Evolutionary conservation across 2,888 invertebrate genomes (phyloP).

Genomic region (Crioceris asparagi): DNA sequence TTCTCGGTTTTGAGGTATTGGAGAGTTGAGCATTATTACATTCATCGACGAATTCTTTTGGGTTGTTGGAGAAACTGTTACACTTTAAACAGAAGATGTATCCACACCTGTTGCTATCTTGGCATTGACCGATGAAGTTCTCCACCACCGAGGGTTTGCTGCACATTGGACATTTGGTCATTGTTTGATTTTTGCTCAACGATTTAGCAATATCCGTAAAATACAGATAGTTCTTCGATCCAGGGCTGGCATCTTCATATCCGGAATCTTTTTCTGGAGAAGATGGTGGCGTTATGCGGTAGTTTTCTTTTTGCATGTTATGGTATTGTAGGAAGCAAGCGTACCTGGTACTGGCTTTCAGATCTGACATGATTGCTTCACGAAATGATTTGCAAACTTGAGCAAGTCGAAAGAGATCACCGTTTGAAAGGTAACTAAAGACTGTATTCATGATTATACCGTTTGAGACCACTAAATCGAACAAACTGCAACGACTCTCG

Average conservation of each 20-base stretch:
- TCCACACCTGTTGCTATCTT: constrained; percentile 26
- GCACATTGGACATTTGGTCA: constrained; percentile 30
- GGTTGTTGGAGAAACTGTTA: constrained; percentile 28
- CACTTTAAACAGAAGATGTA: constrained; percentile 33
- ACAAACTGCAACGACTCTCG: constrained; percentile 14
- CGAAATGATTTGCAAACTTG: constrained; percentile 23
- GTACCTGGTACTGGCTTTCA: constrained; percentile 19
- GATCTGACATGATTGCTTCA: constrained; percentile 18
- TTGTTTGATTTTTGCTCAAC: constrained; percentile 27
- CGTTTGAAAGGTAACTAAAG: constrained; percentile 27
- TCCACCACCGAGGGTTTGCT: constrained; percentile 29
- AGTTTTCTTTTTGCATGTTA: constrained; percentile 27
- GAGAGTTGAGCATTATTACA: constrained; percentile 25
- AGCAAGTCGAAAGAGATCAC: constrained; percentile 30
- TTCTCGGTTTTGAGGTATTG: constrained; percentile 11
- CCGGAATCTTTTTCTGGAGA: constrained; percentile 23
- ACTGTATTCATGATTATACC: constrained; percentile 27
- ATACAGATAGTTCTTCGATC: constrained; percentile 19
- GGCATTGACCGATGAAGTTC: constrained; percentile 32
- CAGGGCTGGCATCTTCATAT: constrained; percentile 16
- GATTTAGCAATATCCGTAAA: constrained; percentile 22
- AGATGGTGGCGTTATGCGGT: constrained; percentile 28
- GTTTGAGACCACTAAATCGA: constrained; percentile 19
- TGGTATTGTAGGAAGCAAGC: constrained; percentile 17
- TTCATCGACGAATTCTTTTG: constrained; percentile 31